Conservation (phyloP, 1,140 invertebrate species). For the Plutomurus gul region DNA sequence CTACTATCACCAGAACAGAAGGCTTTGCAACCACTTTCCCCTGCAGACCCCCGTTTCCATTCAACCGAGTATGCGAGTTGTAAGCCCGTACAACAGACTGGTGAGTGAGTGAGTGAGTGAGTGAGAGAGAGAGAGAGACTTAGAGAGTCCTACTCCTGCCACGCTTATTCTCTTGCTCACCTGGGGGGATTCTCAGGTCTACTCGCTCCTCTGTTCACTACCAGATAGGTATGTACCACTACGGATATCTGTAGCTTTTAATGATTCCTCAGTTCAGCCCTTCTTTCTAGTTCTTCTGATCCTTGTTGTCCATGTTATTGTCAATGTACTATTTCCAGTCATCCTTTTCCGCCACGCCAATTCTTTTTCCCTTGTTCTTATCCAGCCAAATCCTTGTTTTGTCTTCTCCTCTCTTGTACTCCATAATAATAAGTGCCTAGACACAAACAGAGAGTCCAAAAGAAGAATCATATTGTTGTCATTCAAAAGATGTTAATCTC, state of each 20-base stretch:
- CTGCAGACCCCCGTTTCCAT: conserved; percentile 24
- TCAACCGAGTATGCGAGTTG: conserved; percentile 28
- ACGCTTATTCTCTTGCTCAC: conserved; percentile 22
- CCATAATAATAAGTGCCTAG: not conserved
- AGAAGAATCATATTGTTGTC: conserved; percentile 27
- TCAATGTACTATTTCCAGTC: conserved; percentile 3
- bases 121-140: conserved; percentile 19
- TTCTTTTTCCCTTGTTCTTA: conserved; percentile 1
- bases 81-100: not conserved
- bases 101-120: not conserved
- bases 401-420: conserved; percentile 6
- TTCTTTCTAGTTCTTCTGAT: conserved; percentile 27
- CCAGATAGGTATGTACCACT: not conserved
- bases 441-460: too few relatives aligned
- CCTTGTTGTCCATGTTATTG: conserved; percentile 10
- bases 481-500: conserved; percentile 18
- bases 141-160: conserved; percentile 10
- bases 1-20: conserved; percentile 18
- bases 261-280: conserved; percentile 9
- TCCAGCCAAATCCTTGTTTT: conserved; percentile 11
- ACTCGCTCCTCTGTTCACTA: conserved; percentile 11
- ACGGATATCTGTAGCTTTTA: conserved; percentile 21
- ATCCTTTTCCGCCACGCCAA: conserved; percentile 27
- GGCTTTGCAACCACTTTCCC: conserved; percentile 25
- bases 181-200: conserved; percentile 17